Evolutionary conservation across 2,888 invertebrate species (phyloP), one percentile per base, ranked within the genome.

Genomic region (Sesia apiformis): DNA sequence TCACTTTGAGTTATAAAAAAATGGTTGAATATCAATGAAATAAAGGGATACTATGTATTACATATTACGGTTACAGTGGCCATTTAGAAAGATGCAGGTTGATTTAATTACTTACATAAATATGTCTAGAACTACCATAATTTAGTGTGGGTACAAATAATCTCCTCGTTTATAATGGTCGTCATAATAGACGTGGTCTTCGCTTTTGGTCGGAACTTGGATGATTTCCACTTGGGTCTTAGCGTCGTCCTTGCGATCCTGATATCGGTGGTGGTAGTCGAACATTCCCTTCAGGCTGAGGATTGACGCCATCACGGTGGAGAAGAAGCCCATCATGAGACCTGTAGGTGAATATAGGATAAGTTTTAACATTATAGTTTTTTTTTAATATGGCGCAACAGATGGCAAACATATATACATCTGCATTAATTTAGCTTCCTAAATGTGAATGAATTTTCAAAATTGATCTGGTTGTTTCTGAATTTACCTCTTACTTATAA

Each of bases 281-380:
- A 85, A 83, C 74, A 91, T 78, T 40, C 90, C 91, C 59, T 91
- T 91, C 40, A 93, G 79, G 46, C 93, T 92, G 1, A 93, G 81
- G 3, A 93, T 90, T 1, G 92, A 91, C 0, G 93, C 92, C 69
- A 93, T 79, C 4, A 93, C 90, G 0, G 85, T 85, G 0, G 88
- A 84, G 64, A 90, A 80, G 65, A 89, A 79, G 0, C 83, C 85
- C 77, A 87, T 78, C 70, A 88, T 76, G 0, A 89, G 68, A 60
- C 88, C 87, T 89, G 69, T 23, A 23, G 23, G 23, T 23, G 23
- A 23, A 23, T 23, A 23, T 23, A 23, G 23, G 23, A 23, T 23
- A 23, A 23, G 23, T 23, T 23, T 23, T 23, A 23, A 23, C 23
- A 23, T 23, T 23, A 23, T 23, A 23, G 23, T 23, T 23, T 23